Evolutionary conservation across 2,888 invertebrate species (phyloP).

Genomic region (Acleris sparsana): DNA sequence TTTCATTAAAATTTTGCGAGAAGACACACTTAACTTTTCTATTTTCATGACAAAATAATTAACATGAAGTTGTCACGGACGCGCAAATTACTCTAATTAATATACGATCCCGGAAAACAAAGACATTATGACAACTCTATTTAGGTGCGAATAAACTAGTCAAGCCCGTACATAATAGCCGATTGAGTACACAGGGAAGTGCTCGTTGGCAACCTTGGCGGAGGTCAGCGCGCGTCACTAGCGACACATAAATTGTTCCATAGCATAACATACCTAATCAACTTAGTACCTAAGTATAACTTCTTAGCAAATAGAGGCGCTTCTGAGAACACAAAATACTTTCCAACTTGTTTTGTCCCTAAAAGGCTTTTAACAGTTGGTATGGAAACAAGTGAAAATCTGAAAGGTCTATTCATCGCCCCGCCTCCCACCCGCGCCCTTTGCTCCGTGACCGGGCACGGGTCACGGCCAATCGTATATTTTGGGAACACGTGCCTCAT

Average conservation of each 20-base stretch:
- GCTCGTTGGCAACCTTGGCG: conserved; percentile 73
- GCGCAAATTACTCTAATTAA: conserved; percentile 16
- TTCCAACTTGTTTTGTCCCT: conserved; percentile 39
- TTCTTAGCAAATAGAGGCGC: conserved; percentile 50
- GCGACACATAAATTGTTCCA: conserved; percentile 75
- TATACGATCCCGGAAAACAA: conserved; percentile 50
- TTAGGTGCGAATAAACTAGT: conserved; percentile 50
- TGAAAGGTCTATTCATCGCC: conserved; percentile 48
- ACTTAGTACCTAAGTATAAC: conserved; percentile 41
- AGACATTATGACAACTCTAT: conserved; percentile 44
- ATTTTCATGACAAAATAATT: conserved; percentile 1
- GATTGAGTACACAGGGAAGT: conserved; percentile 79
- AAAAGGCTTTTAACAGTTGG: conserved; percentile 44
- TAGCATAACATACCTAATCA: conserved; percentile 51
- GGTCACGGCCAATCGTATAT: conserved; percentile 75
- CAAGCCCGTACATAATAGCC: conserved; percentile 63
- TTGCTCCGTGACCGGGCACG: conserved; percentile 64
- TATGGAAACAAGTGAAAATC: conserved; percentile 50
- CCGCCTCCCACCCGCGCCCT: conserved; percentile 39
- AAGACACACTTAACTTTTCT: not conserved
- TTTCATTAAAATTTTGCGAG: too few relatives aligned
- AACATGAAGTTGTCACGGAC: conserved; percentile 2
- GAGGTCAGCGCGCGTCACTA: conserved; percentile 77
- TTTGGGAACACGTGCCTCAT: conserved; percentile 62
- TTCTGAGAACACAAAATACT: conserved; percentile 20